Percentiles rank a stretch among this genome's conserved stretches.
Evolutionary conservation across 2,797 vertebrate species (phyloP).

Genomic region (Premnoplex brunnescens): DNA sequence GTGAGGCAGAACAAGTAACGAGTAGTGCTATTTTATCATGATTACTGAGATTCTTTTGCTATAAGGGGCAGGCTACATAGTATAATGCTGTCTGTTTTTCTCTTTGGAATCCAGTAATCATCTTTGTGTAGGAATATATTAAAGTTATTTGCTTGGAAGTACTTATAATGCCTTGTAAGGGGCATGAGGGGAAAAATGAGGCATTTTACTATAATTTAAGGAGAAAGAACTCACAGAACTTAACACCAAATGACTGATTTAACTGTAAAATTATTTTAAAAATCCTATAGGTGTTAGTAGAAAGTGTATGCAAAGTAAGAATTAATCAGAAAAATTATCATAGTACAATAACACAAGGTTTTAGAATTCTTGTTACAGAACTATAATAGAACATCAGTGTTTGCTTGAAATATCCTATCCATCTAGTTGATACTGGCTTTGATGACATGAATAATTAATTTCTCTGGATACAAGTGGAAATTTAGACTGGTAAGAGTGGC

Average conservation of each 20-base stretch:
- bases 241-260: not conserved
- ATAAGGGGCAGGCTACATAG: not conserved
- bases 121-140: not conserved
- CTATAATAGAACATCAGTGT: not conserved
- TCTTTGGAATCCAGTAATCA: not conserved
- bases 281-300: not conserved
- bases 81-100: not conserved
- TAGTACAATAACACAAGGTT: not conserved
- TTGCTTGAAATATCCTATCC: not conserved
- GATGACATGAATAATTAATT: constrained; percentile 28
- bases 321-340: not conserved
- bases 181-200: not conserved
- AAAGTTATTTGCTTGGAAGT: not conserved
- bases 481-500: not conserved
- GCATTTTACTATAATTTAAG: not conserved
- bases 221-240: not conserved
- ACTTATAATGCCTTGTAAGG: not conserved
- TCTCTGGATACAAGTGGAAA: not conserved
- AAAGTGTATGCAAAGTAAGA: not conserved
- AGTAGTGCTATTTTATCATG: not conserved
- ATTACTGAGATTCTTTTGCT: not conserved
- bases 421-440: not conserved
- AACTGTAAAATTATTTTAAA: not conserved
- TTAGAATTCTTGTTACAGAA: not conserved
- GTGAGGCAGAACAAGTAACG: not conserved